Evolutionary conservation across 2,113 vertebrate genomes (phyloP).

Genomic region (Gopherus evgoodei): DNA sequence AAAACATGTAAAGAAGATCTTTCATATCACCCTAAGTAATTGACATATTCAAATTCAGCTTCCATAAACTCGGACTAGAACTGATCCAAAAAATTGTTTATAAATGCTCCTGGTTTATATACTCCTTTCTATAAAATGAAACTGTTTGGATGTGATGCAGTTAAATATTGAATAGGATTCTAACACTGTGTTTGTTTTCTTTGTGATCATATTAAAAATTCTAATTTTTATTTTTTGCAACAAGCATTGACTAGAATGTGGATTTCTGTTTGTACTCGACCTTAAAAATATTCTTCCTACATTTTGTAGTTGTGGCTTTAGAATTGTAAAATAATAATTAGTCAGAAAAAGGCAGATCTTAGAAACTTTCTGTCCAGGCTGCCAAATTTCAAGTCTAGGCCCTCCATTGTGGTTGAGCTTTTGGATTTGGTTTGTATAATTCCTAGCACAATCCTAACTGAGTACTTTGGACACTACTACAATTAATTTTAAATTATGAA

Average conservation of each 20-base stretch:
- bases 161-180: not conserved
- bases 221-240: not conserved
- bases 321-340: not conserved
- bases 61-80: not conserved
- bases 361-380: not conserved
- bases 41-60: not conserved
- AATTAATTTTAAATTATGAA: not conserved
- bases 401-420: not conserved
- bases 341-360: not conserved
- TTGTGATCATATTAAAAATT: not conserved
- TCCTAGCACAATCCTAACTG: not conserved
- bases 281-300: not conserved
- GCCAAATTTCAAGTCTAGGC: not conserved
- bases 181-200: not conserved
- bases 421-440: not conserved
- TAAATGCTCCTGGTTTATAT: not conserved
- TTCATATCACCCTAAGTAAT: not conserved
- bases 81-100: not conserved
- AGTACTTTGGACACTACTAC: not conserved
- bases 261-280: not conserved
- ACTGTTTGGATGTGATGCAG: accelerated
- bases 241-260: not conserved
- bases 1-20: not conserved
- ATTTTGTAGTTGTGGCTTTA: not conserved
- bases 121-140: not conserved